Conservation (phyloP, 2,113 vertebrate species). For the Muscicapa adusta region DNA sequence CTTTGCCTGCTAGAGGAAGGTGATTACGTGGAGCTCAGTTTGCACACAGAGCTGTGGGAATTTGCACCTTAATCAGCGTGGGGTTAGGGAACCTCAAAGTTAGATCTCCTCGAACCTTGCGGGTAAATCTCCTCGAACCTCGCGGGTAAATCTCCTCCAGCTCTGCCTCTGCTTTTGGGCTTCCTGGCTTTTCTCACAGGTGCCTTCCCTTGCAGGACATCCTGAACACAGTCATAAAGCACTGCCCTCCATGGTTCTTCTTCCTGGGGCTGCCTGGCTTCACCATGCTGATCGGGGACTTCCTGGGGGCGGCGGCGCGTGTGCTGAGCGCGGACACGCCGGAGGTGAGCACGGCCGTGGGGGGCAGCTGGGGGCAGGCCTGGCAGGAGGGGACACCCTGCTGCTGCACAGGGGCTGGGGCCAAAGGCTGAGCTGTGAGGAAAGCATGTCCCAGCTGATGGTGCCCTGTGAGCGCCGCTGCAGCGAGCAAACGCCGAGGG, state of each 20-base stretch:
- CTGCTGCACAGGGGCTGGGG: conserved; percentile 67
- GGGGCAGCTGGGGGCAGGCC: conserved; percentile 64
- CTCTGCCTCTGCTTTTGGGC: neutral
- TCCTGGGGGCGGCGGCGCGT: conserved; percentile 83
- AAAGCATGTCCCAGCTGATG: neutral
- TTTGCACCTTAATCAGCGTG: accelerated
- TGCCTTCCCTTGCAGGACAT: conserved; percentile 80
- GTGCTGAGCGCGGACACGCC: conserved; percentile 79
- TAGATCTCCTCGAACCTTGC: neutral
- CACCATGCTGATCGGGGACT: conserved; percentile 91
- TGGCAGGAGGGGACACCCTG: conserved; percentile 51
- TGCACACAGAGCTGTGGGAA: neutral
- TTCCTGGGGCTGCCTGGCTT: conserved; percentile 93
- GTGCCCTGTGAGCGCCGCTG: neutral
- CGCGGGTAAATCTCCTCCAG: neutral
- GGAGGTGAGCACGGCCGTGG: conserved; percentile 77
- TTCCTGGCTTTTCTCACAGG: neutral
- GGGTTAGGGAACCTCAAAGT: neutral
- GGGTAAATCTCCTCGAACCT: neutral
- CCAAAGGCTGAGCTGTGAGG: conserved; percentile 60
- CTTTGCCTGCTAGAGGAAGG: neutral
- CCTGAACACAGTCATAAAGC: conserved; percentile 87
- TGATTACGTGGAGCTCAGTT: accelerated
- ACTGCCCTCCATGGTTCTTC: conserved; percentile 92
- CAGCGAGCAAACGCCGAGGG: neutral